Evolutionary conservation across 2,797 vertebrate genomes (phyloP).

Genomic region (Falco peregrinus): DNA sequence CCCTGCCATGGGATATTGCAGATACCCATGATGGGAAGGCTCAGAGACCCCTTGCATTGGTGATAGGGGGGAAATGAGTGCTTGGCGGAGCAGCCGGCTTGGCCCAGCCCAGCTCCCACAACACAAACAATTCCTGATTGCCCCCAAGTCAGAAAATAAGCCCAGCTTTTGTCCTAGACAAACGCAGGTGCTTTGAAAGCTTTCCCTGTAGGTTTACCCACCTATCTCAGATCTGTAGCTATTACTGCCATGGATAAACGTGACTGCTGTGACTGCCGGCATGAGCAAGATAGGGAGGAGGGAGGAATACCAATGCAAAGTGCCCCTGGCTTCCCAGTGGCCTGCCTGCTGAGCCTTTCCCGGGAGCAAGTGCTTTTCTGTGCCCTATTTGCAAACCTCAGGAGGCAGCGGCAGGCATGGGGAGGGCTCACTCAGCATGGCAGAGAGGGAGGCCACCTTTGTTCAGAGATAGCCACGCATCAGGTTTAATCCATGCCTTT

Average conservation of each 20-base stretch:
- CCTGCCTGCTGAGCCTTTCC: background rate
- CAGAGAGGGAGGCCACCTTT: background rate
- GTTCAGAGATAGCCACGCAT: rapidly evolving
- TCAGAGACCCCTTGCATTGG: background rate
- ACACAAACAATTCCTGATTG: background rate
- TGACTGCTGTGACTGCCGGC: background rate
- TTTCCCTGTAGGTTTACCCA: background rate
- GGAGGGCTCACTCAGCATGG: rapidly evolving
- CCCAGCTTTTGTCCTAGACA: background rate
- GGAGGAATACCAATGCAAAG: background rate
- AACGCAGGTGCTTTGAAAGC: background rate
- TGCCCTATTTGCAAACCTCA: background rate
- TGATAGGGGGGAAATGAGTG: background rate
- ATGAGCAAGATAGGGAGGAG: background rate
- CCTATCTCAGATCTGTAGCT: background rate
- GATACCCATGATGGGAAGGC: background rate
- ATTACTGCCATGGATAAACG: background rate
- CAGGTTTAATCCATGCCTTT: background rate
- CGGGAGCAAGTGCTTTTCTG: background rate
- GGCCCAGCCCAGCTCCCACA: background rate
- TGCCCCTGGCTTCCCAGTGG: background rate
- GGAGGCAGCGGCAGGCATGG: background rate
- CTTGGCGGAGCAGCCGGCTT: background rate
- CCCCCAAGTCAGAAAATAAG: background rate
- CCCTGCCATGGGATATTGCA: background rate